phyloP scores from a whole-genome alignment of 2,888 invertebrate genomes.

The Dasysyrphus tricinctus region DNA sequence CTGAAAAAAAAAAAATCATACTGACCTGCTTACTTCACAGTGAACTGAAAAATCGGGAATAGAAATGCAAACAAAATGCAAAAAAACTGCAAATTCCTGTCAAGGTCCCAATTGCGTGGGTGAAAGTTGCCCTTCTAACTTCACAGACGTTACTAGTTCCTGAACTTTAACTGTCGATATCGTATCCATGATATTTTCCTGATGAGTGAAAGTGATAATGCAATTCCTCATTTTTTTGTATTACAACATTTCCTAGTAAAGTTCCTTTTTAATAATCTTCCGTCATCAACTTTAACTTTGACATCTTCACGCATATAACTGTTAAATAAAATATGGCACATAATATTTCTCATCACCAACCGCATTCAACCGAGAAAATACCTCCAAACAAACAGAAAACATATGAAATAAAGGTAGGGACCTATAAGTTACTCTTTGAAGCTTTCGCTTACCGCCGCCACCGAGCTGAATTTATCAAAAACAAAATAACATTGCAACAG shows the following conservation, averaged over 20 bases:
- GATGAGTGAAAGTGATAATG: background rate
- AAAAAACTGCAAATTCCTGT: too few species aligned
- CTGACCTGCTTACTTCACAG: too few species aligned
- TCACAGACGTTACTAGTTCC: too few species aligned
- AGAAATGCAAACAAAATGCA: too few species aligned
- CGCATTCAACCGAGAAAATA: background rate
- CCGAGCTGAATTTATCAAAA: background rate
- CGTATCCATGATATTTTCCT: background rate
- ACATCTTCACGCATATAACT: background rate
- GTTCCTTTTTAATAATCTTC: background rate
- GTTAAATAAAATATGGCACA: conserved; percentile 5
- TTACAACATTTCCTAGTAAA: too few species aligned
- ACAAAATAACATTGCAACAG: background rate
- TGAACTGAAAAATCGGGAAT: too few species aligned
- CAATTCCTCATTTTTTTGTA: background rate
- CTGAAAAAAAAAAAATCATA: too few species aligned
- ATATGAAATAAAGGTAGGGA: background rate
- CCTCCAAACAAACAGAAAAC: background rate
- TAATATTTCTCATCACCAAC: background rate
- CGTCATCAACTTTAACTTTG: conserved; percentile 4
- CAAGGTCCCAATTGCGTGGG: too few species aligned
- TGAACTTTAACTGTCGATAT: too few species aligned
- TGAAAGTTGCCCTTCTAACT: too few species aligned
- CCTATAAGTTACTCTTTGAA: background rate
- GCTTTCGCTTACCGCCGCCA: background rate